Base-by-base conservation (phyloP, 2,113 vertebrate species). In the Mustela lutreola region DNA sequence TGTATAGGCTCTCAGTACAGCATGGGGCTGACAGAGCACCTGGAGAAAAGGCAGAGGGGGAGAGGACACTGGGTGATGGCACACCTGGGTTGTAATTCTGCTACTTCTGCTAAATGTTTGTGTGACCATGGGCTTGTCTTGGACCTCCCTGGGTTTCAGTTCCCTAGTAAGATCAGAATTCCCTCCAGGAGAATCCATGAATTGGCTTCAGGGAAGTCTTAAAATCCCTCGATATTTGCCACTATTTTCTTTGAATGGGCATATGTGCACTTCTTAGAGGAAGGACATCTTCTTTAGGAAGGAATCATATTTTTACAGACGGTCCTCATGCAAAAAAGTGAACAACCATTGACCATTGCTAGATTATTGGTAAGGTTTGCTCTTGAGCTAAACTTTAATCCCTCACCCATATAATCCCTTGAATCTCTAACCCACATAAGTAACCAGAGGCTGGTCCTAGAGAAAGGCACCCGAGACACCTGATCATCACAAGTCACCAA, bases 51-150 rank as follows among this genome's bases (percentile, higher is more conserved):
- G 60, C 39, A 4, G 67, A 26, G 4, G 12, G 26, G 8, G 0
- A 8, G 0, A 10, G 65, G 36, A 7, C 4, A 5, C 26, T 18
- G 50, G 67, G 6, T 2, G 5, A 48, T 0, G 16, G 15, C 56
- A 45, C 28, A 9, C 5, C 31, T 39, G 22, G 31, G 31, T 7
- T 48, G 3, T 31, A 21, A 18, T 42, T 67, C 33, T 62, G 33
- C 26, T 62, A 90, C 58, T 85, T 22, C 14, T 63, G 26, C n/a
- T 76, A 24, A 81, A 3, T 11, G 3, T 9, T 33, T 45, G 63
- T 91, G 70, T 80, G 76, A 78, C 1, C 4, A 0, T 10, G 14
- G 89, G 9, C 39, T 15, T 11, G 56, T 83, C 78, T 14, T 33
- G 58, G 73, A 33, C 12, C 4, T n/a, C 70, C 31, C 45, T 42